A percentile compares a stretch with the other conserved stretches of the same genome.
Conservation (phyloP, 2,888 invertebrate species). For the Polyommatus iphigenia region DNA sequence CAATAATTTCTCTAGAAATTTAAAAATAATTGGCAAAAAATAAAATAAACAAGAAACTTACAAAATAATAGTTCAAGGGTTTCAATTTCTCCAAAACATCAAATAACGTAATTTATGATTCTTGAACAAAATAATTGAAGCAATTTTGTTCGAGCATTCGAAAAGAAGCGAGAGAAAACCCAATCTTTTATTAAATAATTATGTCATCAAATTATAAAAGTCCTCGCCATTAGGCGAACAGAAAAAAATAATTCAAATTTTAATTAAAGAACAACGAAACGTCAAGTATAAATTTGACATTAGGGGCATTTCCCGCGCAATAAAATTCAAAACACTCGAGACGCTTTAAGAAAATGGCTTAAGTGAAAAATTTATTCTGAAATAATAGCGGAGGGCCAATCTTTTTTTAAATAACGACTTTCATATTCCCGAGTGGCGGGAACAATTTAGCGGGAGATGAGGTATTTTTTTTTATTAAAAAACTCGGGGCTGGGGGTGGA, state of each 20-base stretch:
- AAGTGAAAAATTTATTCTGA: constrained; percentile 75
- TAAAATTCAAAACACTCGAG: constrained; percentile 65
- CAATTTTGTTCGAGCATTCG: not conserved
- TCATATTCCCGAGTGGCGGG: constrained; percentile 74
- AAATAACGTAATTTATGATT: not conserved
- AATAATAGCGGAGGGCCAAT: constrained; percentile 73
- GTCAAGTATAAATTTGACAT: constrained; percentile 29
- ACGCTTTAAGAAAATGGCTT: constrained; percentile 58
- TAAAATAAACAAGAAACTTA: not conserved
- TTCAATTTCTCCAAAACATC: not conserved
- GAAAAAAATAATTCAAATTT: constrained; percentile 11
- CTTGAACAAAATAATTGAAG: not conserved
- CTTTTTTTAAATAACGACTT: constrained; percentile 78
- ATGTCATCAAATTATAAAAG: constrained; percentile 9
- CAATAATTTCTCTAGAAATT: not conserved
- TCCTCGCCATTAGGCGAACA: constrained; percentile 6
- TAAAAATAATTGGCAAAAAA: not conserved
- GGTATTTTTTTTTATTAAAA: constrained; percentile 70
- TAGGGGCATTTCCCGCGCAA: constrained; percentile 52
- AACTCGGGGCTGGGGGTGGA: constrained; percentile 52
- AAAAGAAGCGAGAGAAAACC: not conserved
- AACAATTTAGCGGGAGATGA: constrained; percentile 78
- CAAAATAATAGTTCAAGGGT: not conserved
- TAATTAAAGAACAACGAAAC: constrained; percentile 32
- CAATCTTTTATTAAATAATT: constrained; percentile 10